Percentiles rank a stretch among this genome's conserved stretches.
Conservation (phyloP, 2,888 invertebrate species). For the Orthonevra nobilis region DNA sequence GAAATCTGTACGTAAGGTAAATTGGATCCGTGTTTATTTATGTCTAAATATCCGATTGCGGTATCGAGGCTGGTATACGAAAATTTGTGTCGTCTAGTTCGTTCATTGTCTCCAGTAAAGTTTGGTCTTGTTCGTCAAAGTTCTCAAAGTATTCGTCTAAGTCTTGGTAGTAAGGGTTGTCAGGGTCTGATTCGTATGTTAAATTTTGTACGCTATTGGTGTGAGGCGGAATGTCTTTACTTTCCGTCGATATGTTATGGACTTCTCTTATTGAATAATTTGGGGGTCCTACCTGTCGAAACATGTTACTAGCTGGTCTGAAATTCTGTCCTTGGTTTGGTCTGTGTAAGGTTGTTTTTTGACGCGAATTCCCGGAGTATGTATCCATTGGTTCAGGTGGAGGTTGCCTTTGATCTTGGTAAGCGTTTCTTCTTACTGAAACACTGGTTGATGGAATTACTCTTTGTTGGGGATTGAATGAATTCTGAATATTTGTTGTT, state of each 20-base stretch:
- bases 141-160: too few species aligned
- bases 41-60: slow-evolving; percentile 14
- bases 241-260: neutral
- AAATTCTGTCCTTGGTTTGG: too few species aligned
- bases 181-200: neutral
- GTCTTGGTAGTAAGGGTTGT: neutral
- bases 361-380: too few species aligned
- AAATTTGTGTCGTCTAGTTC: slow-evolving; percentile 18
- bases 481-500: too few species aligned
- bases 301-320: too few species aligned
- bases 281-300: too few species aligned
- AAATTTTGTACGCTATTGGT: neutral
- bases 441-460: too few species aligned
- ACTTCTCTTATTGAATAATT: neutral
- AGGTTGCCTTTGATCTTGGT: too few species aligned
- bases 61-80: slow-evolving; percentile 17
- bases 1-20: neutral
- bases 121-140: neutral
- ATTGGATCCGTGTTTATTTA: slow-evolving; percentile 16
- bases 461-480: too few species aligned
- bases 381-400: too few species aligned
- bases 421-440: too few species aligned
- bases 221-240: neutral
- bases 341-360: too few species aligned
- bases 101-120: neutral